A percentile compares a stretch with the other conserved stretches of the same genome.
phyloP scores from a whole-genome alignment of 2,888 invertebrate genomes.

The Tetranychus truncatus region DNA sequence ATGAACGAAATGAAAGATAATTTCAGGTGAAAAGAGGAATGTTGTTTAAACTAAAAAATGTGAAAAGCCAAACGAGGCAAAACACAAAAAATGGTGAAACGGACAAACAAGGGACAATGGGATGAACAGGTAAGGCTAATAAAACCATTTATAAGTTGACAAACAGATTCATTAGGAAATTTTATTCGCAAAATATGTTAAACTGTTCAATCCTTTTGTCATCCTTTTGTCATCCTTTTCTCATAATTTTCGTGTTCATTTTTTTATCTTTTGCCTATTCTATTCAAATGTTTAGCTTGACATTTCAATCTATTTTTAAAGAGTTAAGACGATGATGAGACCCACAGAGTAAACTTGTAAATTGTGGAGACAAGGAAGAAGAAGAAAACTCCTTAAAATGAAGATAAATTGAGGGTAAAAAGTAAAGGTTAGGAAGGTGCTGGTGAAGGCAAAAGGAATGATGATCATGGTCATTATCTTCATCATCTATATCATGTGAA shows the following conservation, averaged over 20 bases:
- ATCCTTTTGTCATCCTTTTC: neutral
- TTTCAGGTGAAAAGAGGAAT: neutral
- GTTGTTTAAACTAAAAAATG: neutral
- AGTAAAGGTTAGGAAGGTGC: neutral
- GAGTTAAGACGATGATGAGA: neutral
- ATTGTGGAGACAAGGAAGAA: neutral
- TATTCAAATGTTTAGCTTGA: neutral
- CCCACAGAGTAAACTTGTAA: neutral
- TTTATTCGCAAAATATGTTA: neutral
- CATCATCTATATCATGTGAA: neutral
- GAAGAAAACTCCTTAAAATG: neutral
- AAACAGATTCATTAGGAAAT: neutral
- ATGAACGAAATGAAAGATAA: neutral
- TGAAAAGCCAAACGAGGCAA: too few relatives aligned
- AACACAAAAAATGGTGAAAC: neutral
- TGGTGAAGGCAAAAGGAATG: neutral
- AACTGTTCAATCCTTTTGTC: neutral
- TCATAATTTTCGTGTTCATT: neutral
- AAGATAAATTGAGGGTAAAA: neutral
- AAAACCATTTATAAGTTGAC: neutral
- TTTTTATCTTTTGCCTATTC: neutral
- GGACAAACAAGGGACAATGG: neutral
- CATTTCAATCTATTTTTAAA: neutral
- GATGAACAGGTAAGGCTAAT: neutral
- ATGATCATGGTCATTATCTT: neutral